Conservation (phyloP, 53 echinoderm and acorn worm genomes). For the Astropecten irregularis region DNA sequence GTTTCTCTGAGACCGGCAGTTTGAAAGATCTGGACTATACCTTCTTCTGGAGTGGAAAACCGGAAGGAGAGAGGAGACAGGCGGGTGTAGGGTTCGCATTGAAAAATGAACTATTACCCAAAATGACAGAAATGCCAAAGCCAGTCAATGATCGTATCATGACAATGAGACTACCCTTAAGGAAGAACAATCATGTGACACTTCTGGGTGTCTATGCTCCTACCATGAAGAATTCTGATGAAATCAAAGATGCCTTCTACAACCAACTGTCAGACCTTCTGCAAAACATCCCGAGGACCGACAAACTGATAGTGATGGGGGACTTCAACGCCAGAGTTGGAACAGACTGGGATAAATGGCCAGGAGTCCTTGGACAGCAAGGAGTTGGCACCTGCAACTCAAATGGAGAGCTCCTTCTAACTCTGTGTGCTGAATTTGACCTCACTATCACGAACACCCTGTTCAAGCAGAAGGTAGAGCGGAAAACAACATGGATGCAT, state of each 20-base stretch:
- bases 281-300: background rate
- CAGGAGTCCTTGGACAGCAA: slow-evolving; percentile 11
- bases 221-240: slow-evolving; percentile 27
- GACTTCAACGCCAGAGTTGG: slow-evolving; percentile 51
- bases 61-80: background rate
- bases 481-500: slow-evolving; percentile 52
- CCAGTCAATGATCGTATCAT: slow-evolving; percentile 26
- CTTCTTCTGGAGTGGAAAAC: slow-evolving; percentile 21
- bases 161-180: background rate
- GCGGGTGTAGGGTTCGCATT: slow-evolving; percentile 33
- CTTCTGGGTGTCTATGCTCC: slow-evolving; percentile 27
- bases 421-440: slow-evolving; percentile 10
- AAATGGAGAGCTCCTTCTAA: slow-evolving; percentile 33
- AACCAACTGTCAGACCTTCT: background rate
- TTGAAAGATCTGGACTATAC: slow-evolving; percentile 19
- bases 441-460: slow-evolving; percentile 44
- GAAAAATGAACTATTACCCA: background rate
- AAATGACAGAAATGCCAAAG: background rate
- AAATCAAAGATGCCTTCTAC: slow-evolving; percentile 40
- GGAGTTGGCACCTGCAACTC: slow-evolving; percentile 48
- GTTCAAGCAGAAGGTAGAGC: background rate
- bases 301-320: slow-evolving; percentile 32
- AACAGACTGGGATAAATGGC: slow-evolving; percentile 14
- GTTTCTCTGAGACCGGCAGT: no score
- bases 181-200: background rate